These are phyloP conservation scores for Gasterosteus nipponicus DNA, from an alignment of 2,113 vertebrate genomes.

Conservation along the genomic window DNA sequence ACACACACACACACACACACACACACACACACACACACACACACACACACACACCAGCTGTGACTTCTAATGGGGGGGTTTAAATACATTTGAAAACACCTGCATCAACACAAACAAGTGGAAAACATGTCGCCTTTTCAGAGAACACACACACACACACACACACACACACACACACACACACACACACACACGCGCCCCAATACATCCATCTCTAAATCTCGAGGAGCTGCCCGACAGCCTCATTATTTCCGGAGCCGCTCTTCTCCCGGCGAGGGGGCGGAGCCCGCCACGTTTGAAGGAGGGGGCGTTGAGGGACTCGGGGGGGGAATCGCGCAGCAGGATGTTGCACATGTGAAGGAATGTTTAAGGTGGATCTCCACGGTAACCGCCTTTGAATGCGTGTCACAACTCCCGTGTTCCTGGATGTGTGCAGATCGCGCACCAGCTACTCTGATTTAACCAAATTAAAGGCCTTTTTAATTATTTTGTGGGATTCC, in stretches of 20 bases:
- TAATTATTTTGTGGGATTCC: too few species aligned
- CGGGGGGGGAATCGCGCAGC: not conserved
- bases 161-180: not conserved
- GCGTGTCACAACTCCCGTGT: too few species aligned
- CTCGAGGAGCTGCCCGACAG: slow-evolving; percentile 23
- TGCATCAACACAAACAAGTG: not conserved
- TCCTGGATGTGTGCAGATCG: too few species aligned
- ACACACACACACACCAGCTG: slow-evolving; percentile 8
- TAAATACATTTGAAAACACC: slow-evolving; percentile 10
- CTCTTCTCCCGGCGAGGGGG: not conserved
- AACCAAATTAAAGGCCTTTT: too few species aligned
- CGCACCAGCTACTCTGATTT: too few species aligned
- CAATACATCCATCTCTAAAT: slow-evolving; percentile 25
- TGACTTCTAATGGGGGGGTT: not conserved
- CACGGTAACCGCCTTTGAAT: too few species aligned
- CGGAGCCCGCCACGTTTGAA: slow-evolving; percentile 20
- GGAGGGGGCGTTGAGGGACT: slow-evolving; percentile 34
- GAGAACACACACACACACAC: not conserved
- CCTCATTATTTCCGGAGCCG: slow-evolving; percentile 11
- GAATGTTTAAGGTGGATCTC: too few species aligned
- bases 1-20: not conserved
- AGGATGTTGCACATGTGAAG: too few species aligned
- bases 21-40: too few species aligned
- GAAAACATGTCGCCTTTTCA: not conserved
- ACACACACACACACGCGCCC: not conserved